Evolutionary conservation across 2,888 invertebrate species (phyloP).

Genomic region (Agrochola macilenta): DNA sequence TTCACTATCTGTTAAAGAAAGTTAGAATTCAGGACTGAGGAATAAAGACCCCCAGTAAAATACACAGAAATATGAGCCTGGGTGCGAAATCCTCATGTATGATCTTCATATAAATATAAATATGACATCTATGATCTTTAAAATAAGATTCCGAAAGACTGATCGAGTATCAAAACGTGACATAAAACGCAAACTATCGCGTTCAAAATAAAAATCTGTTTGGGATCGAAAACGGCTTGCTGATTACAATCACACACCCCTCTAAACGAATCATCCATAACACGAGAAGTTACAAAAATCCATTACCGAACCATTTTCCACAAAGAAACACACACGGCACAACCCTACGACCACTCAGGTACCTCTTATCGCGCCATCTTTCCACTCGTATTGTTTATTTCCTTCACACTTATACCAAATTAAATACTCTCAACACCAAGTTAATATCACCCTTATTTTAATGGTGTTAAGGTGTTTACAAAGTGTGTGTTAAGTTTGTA

Average conservation of each 20-base stretch:
- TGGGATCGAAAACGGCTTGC: slow-evolving; percentile 32
- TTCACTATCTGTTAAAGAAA: neutral
- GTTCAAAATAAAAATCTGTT: slow-evolving; percentile 22
- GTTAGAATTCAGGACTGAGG: no score
- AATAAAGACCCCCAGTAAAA: neutral
- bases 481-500: slow-evolving; percentile 49
- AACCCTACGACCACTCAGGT: slow-evolving; percentile 79
- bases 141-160: slow-evolving; percentile 39
- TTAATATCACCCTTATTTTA: slow-evolving; percentile 35
- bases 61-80: neutral
- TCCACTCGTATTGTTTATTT: slow-evolving; percentile 78
- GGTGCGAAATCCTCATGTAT: neutral
- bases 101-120: slow-evolving; percentile 1
- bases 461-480: neutral
- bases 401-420: slow-evolving; percentile 71
- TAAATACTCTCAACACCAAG: slow-evolving; percentile 18
- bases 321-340: slow-evolving; percentile 40
- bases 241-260: slow-evolving; percentile 50
- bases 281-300: slow-evolving; percentile 46
- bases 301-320: slow-evolving; percentile 60
- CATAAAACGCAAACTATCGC: slow-evolving; percentile 24
- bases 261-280: slow-evolving; percentile 47
- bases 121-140: slow-evolving; percentile 4
- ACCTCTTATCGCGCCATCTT: slow-evolving; percentile 84
- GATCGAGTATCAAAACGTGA: slow-evolving; percentile 34